Evolutionary conservation across 1,140 invertebrate genomes (phyloP), one percentile per base, ranked within the genome.

Genomic region (Nasonia longicornis): DNA sequence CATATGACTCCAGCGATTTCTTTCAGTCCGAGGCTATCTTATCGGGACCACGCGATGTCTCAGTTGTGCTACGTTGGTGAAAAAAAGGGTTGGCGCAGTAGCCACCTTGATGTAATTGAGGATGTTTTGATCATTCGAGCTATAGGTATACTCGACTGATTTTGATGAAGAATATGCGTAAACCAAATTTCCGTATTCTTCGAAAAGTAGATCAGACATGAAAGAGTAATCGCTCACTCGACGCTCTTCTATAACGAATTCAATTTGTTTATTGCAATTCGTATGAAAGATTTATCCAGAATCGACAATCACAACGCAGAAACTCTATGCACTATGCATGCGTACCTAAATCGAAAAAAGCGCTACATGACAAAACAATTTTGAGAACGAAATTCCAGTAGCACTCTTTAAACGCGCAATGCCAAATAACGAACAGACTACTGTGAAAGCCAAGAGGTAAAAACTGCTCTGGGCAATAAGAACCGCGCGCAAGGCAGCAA

Each of bases 31-130:
- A 71, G 20, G 6, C 10, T 77, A 22, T 77, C 75, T 77, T 77
- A 77, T 77, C 75, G 63, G 22, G 35, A 67, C 75, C 75, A 77
- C 75, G 75, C 75, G 48, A 77, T 52, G 73, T 26, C 26, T 26
- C 26, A 26, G 26, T 1, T 26, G 26, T 26, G 26, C 26, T 26
- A 26, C 26, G 26, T 26, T 26, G 26, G 26, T 26, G 26, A 26
- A 26, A 26, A 26, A 26, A 26, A 26, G 1, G 26, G 26, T 26
- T 26, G 26, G 26, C 1, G 26, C 26, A 26, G 26, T 26, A 26
- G 26, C 26, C 26, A 26, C 26, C 26, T 26, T 26, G 26, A 26
- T 26, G 26, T 26, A 26, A 26, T 26, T 26, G 26, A 26, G 26
- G 26, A 26, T 26, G 26, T 26, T 26, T 26, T 26, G 1, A 26